Evolutionary conservation across 30 jellyfish, hydroid and myxozoan species (phyloP).

Genomic region (Cassiopea xamachana): DNA sequence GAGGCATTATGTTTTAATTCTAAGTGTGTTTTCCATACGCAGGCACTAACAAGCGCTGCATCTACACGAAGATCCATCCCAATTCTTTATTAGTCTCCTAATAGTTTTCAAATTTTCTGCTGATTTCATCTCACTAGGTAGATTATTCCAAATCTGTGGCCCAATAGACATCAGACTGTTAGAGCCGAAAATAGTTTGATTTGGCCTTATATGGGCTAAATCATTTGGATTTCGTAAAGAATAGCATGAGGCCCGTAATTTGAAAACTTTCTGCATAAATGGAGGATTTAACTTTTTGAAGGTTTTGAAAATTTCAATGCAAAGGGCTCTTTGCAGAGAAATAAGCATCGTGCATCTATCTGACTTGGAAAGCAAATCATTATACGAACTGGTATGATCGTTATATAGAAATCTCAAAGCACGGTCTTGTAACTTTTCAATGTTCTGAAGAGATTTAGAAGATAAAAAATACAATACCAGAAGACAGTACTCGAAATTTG

Average conservation of each 20-base stretch:
- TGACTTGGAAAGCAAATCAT: conserved; percentile 2
- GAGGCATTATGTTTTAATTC: background rate
- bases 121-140: conserved; percentile 21
- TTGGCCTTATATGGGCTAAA: conserved; percentile 20
- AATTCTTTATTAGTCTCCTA: conserved; percentile 16
- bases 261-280: conserved; percentile 12
- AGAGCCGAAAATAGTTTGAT: conserved; percentile 10
- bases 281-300: background rate
- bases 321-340: conserved; percentile 9
- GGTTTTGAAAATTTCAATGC: conserved; percentile 22
- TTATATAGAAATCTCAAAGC: conserved; percentile 17
- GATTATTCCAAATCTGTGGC: conserved; percentile 26
- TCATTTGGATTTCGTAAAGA: conserved; percentile 3
- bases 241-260: background rate
- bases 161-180: conserved; percentile 10
- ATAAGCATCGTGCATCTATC: background rate
- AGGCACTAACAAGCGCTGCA: background rate
- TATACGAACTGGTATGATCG: conserved; percentile 14
- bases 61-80: conserved; percentile 39
- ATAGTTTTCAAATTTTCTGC: conserved; percentile 17
- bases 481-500: conserved; percentile 24
- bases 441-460: conserved; percentile 29
- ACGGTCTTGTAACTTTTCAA: conserved; percentile 50
- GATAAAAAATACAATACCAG: conserved; percentile 27
- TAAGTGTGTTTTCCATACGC: background rate